Conservation (phyloP, 2,113 vertebrate species). For the Onychostoma macrolepis region DNA sequence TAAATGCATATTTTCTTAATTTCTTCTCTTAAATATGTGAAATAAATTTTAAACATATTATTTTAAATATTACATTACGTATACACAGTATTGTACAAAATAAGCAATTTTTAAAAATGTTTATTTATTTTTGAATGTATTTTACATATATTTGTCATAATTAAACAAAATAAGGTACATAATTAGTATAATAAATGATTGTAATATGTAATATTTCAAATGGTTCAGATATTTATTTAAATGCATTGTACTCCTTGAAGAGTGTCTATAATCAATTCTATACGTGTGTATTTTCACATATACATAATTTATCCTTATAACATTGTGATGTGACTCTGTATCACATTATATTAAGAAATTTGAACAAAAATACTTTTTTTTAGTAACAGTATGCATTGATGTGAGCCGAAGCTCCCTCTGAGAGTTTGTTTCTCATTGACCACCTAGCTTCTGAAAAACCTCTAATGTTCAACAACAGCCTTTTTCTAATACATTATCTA, state of each 20-base stretch:
- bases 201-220: neutral
- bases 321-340: too few species aligned
- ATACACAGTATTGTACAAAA: too few species aligned
- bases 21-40: too few species aligned
- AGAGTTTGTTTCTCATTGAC: neutral
- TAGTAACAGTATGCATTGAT: neutral
- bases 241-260: neutral
- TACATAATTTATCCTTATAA: neutral
- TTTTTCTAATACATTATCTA: conserved; percentile 15
- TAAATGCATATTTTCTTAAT: too few species aligned
- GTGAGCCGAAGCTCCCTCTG: neutral
- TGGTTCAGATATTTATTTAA: neutral
- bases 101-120: too few species aligned
- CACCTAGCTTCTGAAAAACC: neutral
- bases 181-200: neutral
- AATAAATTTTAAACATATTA: too few species aligned
- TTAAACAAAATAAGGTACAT: neutral
- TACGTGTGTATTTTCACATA: neutral
- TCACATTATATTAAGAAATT: too few species aligned
- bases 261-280: neutral
- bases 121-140: too few species aligned
- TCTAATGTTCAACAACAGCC: neutral
- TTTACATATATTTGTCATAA: too few species aligned
- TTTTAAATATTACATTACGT: too few species aligned
- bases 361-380: too few species aligned